phyloP scores from a whole-genome alignment of 2,113 vertebrate genomes.

The Camarhynchus parvulus region DNA sequence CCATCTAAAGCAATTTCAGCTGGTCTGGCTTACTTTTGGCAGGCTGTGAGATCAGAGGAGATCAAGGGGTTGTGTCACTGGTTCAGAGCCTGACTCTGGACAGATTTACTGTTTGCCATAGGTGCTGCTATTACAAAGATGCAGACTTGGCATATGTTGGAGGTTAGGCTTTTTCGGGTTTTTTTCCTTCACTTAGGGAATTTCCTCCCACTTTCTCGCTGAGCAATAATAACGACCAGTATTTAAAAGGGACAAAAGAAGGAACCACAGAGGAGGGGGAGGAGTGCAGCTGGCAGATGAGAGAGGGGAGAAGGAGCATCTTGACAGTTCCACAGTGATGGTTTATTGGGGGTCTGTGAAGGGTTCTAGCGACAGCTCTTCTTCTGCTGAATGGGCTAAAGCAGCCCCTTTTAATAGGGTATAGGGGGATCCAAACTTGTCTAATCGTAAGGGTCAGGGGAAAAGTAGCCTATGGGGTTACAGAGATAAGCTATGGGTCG shows the following conservation, averaged over 20 bases:
- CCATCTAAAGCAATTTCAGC: neutral
- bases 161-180: neutral
- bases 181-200: neutral
- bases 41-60: neutral
- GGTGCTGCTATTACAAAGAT: neutral
- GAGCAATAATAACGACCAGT: rapidly evolving
- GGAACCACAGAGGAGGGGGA: neutral
- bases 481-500: too few species aligned
- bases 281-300: neutral
- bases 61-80: neutral
- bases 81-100: neutral
- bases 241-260: neutral
- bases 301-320: too few species aligned
- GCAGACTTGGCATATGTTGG: neutral
- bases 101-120: neutral
- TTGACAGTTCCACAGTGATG: too few species aligned
- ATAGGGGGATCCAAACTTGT: too few species aligned
- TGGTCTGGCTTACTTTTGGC: neutral
- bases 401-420: too few species aligned
- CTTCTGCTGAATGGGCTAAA: too few species aligned
- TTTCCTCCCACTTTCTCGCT: neutral
- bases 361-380: too few species aligned
- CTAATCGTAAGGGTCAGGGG: too few species aligned
- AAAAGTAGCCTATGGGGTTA: too few species aligned
- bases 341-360: too few species aligned